Evolutionary conservation across 2,888 invertebrate genomes (phyloP).

Genomic region (Drosophila koepferae): DNA sequence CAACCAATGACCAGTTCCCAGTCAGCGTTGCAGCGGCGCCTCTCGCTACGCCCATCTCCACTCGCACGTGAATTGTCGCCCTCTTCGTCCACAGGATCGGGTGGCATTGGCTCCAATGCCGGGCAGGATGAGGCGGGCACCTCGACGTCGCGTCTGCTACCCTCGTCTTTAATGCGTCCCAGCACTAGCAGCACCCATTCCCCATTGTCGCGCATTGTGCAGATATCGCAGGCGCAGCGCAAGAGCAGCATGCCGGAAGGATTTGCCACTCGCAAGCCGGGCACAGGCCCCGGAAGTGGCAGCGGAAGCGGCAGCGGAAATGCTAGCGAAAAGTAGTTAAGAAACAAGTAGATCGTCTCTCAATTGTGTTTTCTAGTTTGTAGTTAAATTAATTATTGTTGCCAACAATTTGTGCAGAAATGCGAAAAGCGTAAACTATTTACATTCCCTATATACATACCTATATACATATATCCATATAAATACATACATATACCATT

Average conservation of each 20-base stretch:
- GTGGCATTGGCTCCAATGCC: background rate
- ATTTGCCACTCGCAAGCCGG: conserved; percentile 35
- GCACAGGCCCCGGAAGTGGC: conserved; percentile 9
- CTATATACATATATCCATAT: conserved; percentile 5
- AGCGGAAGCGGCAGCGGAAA: background rate
- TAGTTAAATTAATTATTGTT: conserved; percentile 34
- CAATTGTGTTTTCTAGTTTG: conserved; percentile 51
- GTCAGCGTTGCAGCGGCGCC: conserved; percentile 82
- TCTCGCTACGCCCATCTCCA: conserved; percentile 84
- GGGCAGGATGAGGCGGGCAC: conserved; percentile 43
- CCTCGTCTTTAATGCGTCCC: conserved; percentile 59
- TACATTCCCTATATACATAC: conserved; percentile 14
- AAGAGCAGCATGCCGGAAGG: conserved; percentile 83
- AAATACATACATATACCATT: background rate
- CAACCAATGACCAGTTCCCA: conserved; percentile 57
- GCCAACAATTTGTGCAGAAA: conserved; percentile 35
- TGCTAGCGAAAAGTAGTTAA: conserved; percentile 34
- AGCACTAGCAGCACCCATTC: conserved; percentile 84
- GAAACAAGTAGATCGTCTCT: conserved; percentile 22
- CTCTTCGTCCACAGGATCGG: conserved; percentile 43
- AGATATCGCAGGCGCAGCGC: conserved; percentile 84
- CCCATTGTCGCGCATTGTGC: conserved; percentile 84
- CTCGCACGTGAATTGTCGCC: conserved; percentile 78
- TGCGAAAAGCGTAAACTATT: background rate
- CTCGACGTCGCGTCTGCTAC: conserved; percentile 67